Base-by-base conservation (phyloP, 2,888 invertebrate genomes). In the Sepiola atlantica region DNA sequence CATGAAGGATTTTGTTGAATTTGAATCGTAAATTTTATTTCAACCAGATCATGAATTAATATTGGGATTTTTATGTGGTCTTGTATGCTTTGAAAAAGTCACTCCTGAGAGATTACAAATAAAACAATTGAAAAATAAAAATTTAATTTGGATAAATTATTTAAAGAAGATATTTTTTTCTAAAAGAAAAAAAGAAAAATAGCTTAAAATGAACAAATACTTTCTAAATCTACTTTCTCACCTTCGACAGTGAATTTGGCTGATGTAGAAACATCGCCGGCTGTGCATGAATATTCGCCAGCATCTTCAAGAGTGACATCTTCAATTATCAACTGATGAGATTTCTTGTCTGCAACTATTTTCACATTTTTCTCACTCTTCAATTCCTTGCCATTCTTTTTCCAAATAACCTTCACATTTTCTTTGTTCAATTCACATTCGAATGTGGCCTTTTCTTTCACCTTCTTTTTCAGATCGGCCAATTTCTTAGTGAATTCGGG, bases 281-380 rank as follows among this genome's bases (percentile, higher is more conserved):
- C 95, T 20, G 94, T 94, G 94, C 96, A 96, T 28, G 95, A 95
- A 95, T 97, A 97, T 91, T 96, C 96, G 18, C 96, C 96, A 55
- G 95, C 95, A 94, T 97, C 96, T 20, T 95, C 92, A 6, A 95
- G 54, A 20, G 95, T 92, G 0, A 20, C 92, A 92, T 35, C 54
- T 92, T 92, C 92, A 92, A 92, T 92, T 20, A 92, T 45, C 21
- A 92, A 35, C 54, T 92, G 92, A 12, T 92, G 92, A 92, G 54
- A 35, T 54, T 45, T 92, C 92, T 45, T 92, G 28, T 92, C 45
- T 1, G 35, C 92, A 92, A 92, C 92, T 45, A 92, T 92, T 54
- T 92, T 92, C 92, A 92, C 77, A n/a, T 77, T 77, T 77, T 77
- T 77, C n/a, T 77, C 77, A 35, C 91, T 91, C 54, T 91, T 91